A percentile compares a stretch with the other conserved stretches of the same genome.
phyloP scores from a whole-genome alignment of 2,113 vertebrate species.

The Nicator chloris region DNA sequence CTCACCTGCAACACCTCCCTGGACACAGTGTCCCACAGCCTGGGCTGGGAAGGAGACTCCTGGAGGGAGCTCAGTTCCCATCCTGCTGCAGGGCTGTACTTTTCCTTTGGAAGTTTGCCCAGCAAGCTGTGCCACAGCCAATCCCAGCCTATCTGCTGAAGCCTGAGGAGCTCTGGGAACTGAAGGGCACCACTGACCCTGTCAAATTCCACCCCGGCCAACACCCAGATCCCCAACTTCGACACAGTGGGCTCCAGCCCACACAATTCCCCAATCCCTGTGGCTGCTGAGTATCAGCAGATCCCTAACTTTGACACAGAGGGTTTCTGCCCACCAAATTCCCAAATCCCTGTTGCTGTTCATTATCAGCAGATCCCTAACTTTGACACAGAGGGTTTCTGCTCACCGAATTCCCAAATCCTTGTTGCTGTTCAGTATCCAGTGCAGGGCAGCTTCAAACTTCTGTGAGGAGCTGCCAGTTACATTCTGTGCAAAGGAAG shows the following conservation, averaged over 20 bases:
- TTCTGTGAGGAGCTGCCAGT: conserved; percentile 62
- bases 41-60: not conserved
- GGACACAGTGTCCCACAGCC: not conserved
- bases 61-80: not conserved
- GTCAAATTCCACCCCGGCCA: not conserved
- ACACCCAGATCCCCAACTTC: not conserved
- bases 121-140: not conserved
- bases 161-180: not conserved
- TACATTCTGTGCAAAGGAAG: conserved; percentile 64
- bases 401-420: not conserved
- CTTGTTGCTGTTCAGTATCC: conserved; percentile 77
- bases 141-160: not conserved
- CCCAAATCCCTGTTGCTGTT: not conserved
- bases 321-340: no score
- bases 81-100: not conserved
- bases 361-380: not conserved
- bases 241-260: not conserved
- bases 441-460: conserved; percentile 73
- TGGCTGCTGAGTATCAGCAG: not conserved
- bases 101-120: not conserved
- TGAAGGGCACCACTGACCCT: not conserved
- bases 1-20: not conserved
- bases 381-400: not conserved
- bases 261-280: conserved; percentile 74
- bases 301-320: not conserved